A percentile compares a stretch with the other conserved stretches of the same genome.
These are phyloP conservation scores for Helicoverpa assulta DNA, from an alignment of 2,888 invertebrate species.

Conservation along the genomic window DNA sequence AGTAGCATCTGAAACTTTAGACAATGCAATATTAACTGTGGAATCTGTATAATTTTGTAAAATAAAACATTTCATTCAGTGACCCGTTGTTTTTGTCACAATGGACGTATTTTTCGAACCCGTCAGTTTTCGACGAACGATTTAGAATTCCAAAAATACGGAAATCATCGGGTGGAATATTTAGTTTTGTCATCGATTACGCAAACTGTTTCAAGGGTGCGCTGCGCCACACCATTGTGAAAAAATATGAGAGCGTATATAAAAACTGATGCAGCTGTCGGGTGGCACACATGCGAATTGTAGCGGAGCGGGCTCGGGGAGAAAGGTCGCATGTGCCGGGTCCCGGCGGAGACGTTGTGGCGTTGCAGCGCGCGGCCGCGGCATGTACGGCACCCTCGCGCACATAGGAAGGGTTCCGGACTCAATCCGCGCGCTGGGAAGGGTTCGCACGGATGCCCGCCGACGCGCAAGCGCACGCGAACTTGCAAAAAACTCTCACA, in stretches of 20 bases:
- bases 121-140: slow-evolving; percentile 65
- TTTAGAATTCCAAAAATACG: slow-evolving; percentile 86
- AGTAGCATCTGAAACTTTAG: slow-evolving; percentile 47
- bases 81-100: slow-evolving; percentile 61
- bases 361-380: slow-evolving; percentile 63
- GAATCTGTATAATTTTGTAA: slow-evolving; percentile 36
- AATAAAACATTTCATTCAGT: slow-evolving; percentile 51
- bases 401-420: slow-evolving; percentile 87
- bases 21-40: slow-evolving; percentile 56
- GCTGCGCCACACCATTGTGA: slow-evolving; percentile 85
- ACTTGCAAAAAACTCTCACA: slow-evolving; percentile 87
- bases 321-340: slow-evolving; percentile 75
- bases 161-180: slow-evolving; percentile 90
- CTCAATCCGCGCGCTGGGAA: slow-evolving; percentile 82
- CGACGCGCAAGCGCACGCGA: slow-evolving; percentile 90
- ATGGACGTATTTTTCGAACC: slow-evolving; percentile 57
- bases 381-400: slow-evolving; percentile 60
- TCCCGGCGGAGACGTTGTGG: slow-evolving; percentile 61
- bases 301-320: slow-evolving; percentile 69
- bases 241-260: slow-evolving; percentile 89
- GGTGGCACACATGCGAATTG: slow-evolving; percentile 89
- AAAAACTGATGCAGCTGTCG: slow-evolving; percentile 90
- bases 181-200: slow-evolving; percentile 91
- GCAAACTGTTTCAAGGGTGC: slow-evolving; percentile 91
- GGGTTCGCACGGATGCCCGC: slow-evolving; percentile 88